Base-by-base conservation (phyloP, 1,140 invertebrate species). In the Dysdera silvatica region DNA sequence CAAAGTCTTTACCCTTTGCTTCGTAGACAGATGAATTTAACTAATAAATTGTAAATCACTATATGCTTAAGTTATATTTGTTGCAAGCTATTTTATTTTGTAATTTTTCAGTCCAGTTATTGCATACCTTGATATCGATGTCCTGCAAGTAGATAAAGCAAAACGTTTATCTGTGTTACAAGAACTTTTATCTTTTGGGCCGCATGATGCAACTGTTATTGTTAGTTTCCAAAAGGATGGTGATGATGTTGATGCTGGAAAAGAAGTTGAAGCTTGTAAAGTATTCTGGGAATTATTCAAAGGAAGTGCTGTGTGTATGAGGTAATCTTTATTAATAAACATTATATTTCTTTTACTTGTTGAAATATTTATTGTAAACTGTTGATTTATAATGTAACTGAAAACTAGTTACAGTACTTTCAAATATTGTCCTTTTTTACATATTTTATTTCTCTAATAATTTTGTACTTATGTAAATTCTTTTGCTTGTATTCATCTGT, bases 161-260 rank as follows among this genome's bases (percentile, higher is more conserved):
- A 84, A 83, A 68, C 82, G 90, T 79, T 84, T 77, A 70, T 79
- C 72, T 32, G 84, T 93, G 12, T 91, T 96, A 69, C 82, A 86
- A 71, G 83, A 92, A 74, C 88, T 95, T 0, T 86, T 97, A 20
- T 80, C 83, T 62, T 84, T 89, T 71, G 95, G 94, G 8, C 94
- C 95, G n/a, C 87, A 91, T 2, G 94, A 98, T 81, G 89, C 87
- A n/a, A 95, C 92, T 16, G 85, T 97, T 65, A 83, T 96, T 55
- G 82, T 97, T 31, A 20, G 51, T 4, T 35, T 65, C 31, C 35
- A 62, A 26, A 45, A 40, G 4, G 58, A 48, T 14, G 70, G 71
- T 16, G 70, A 66, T 14, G 74, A 74, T 67, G 69, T 70, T 18
- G 69, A 71, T 29, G 72, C 74, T 35, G 72, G 80, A 5, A 82